These are phyloP conservation scores for Steinernema khuongi DNA, from an alignment of 1,140 invertebrate species.

Conservation along the genomic window DNA sequence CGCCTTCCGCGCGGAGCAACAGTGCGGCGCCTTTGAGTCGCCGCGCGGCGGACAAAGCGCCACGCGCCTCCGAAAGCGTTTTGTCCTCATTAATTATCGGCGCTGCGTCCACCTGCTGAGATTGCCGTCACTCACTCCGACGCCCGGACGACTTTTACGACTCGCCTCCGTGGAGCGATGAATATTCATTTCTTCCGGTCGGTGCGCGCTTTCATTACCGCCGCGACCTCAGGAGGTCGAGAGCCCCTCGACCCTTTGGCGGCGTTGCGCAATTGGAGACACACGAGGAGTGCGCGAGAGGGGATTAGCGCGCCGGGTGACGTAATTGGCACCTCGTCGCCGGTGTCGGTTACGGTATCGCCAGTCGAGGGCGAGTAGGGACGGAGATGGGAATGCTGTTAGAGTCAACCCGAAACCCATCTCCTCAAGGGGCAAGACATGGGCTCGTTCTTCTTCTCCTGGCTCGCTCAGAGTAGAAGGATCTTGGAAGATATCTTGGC, in stretches of 20 bases:
- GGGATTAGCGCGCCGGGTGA: background rate
- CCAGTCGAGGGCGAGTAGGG: no score
- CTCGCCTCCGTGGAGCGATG: background rate
- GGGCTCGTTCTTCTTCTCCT: no score
- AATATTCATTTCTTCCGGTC: slow-evolving; percentile 15
- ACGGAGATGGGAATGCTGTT: no score
- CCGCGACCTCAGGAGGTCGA: no score
- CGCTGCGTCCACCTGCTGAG: background rate
- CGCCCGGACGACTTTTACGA: slow-evolving; percentile 6
- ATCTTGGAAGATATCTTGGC: no score
- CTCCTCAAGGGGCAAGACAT: no score
- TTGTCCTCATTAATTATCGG: slow-evolving; percentile 2
- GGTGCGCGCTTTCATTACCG: no score
- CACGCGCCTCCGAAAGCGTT: slow-evolving; percentile 8
- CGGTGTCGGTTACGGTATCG: background rate
- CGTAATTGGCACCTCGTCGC: background rate
- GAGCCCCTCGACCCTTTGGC: slow-evolving; percentile 10
- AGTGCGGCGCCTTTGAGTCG: background rate
- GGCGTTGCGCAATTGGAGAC: slow-evolving; percentile 5
- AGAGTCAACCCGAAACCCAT: no score
- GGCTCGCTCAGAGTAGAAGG: no score
- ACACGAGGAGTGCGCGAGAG: background rate
- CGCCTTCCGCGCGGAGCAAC: background rate
- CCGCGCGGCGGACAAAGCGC: background rate
- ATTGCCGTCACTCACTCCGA: background rate